Evolutionary conservation across 2,113 vertebrate genomes (phyloP).

Genomic region (Trachemys scripta): DNA sequence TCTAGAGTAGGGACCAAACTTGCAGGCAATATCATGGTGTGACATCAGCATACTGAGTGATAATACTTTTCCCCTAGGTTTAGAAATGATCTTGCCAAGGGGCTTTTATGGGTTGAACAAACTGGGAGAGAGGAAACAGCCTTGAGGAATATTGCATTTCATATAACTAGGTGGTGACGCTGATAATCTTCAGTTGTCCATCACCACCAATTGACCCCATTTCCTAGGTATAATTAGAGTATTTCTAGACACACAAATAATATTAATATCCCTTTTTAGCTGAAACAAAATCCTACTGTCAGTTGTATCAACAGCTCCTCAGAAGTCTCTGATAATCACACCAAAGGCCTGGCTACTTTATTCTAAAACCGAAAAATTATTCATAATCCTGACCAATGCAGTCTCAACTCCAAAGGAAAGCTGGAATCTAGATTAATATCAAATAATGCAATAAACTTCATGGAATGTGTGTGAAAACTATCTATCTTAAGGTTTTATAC

Average conservation of each 20-base stretch:
- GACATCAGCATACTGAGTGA: background rate
- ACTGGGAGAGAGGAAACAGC: background rate
- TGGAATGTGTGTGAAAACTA: background rate
- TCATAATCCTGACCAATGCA: background rate
- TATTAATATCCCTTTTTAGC: background rate
- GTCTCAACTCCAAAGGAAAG: background rate
- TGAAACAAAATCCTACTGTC: background rate
- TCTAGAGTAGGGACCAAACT: rapidly evolving
- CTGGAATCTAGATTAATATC: background rate
- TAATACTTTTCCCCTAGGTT: background rate
- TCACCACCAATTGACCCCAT: background rate
- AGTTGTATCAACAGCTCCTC: background rate
- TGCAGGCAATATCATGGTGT: rapidly evolving
- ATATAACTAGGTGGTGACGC: background rate
- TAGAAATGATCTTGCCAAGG: background rate
- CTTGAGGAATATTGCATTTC: background rate
- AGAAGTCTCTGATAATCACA: background rate
- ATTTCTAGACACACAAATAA: background rate
- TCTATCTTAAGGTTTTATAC: background rate
- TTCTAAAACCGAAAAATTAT: background rate
- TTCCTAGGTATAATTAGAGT: background rate
- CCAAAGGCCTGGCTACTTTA: background rate
- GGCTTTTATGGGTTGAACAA: background rate
- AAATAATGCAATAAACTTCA: background rate
- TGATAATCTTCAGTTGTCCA: background rate